Conservation (phyloP, 2,888 invertebrate genomes). For the Liodrosophila aerea region DNA sequence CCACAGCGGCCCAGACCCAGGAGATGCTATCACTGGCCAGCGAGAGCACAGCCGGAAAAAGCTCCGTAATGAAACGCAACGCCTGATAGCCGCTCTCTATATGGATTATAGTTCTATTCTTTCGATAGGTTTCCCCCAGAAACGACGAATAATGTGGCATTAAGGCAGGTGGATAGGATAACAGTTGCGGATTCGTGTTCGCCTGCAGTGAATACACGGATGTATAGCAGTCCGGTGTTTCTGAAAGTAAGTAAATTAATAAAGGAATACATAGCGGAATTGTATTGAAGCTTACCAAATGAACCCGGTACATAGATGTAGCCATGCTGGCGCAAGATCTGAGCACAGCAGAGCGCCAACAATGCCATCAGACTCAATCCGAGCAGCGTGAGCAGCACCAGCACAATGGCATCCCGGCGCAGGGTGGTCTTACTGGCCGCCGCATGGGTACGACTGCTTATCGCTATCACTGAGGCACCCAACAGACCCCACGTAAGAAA, state of each 20-base stretch:
- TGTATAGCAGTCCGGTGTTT: constrained; percentile 87
- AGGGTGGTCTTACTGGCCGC: constrained; percentile 72
- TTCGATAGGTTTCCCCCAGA: constrained; percentile 80
- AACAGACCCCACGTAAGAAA: constrained; percentile 91
- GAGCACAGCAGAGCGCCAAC: constrained; percentile 91
- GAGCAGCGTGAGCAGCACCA: constrained; percentile 88
- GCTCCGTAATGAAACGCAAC: constrained; percentile 91
- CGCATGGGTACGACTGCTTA: constrained; percentile 77
- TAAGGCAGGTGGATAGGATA: constrained; percentile 83
- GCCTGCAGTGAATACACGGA: constrained; percentile 86
- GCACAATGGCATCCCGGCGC: constrained; percentile 86
- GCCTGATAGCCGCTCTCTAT: constrained; percentile 91
- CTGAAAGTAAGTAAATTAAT: constrained; percentile 82
- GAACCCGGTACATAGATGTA: constrained; percentile 91
- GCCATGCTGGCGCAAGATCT: constrained; percentile 89
- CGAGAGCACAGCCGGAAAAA: constrained; percentile 93
- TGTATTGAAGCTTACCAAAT: constrained; percentile 87
- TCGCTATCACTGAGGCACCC: constrained; percentile 81
- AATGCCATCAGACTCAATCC: constrained; percentile 90
- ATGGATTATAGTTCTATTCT: constrained; percentile 73
- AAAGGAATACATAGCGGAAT: neutral
- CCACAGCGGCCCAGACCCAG: constrained; percentile 93
- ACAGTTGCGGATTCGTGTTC: constrained; percentile 85
- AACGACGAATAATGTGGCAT: constrained; percentile 81
- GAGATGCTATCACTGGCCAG: constrained; percentile 89